Base-by-base conservation (phyloP, 2,888 invertebrate species). In the Phyllotreta cruciferae region DNA sequence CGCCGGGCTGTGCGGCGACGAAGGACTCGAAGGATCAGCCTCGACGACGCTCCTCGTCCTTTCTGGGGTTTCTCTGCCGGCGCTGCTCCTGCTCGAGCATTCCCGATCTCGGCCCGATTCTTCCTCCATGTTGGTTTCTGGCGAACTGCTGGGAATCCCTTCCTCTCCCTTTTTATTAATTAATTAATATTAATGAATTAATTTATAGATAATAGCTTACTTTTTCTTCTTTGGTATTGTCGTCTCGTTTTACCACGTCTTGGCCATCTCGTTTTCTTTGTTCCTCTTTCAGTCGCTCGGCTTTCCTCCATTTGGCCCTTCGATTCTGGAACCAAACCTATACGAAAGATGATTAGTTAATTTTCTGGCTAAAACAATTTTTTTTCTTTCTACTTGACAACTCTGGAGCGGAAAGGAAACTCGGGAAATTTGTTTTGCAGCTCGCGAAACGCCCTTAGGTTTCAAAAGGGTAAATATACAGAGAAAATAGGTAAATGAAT, bases 261-360 rank as follows among this genome's bases (percentile, higher is more conserved):
- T 86, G 86, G 9, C 91, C 92, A 74, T 93, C 92, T 54, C 92
- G 83, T 78, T 92, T 94, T 65, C 93, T 84, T 79, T 94, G 93
- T 76, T 95, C 95, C 78, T 95, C 94, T 84, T 94, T 94, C 78
- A 95, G 86, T 37, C 95, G 85, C 80, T 95, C 94, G 49, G 93
- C 94, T 82, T 95, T 95, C 66, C 95, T 86, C 94, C 94, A 95
- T 82, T 95, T 95, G 42, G 95, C 95, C 63, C 95, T 85, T 45
- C 95, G 87, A 78, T 95, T 95, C 86, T 95, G 94, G 79, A 94
- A 94, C 94, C 94, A 95, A 37, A 94, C 94, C 94, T 94, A n/a
- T n/a, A 81, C 5, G 71, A 71, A 61, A 60, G 38, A 60, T 35
- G 8, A 41, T 14, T 37, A 55, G 14, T 24, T 3, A 4, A 24